These are phyloP conservation scores for Melanchra persicariae DNA, from an alignment of 2,888 invertebrate genomes.

Conservation along the genomic window DNA sequence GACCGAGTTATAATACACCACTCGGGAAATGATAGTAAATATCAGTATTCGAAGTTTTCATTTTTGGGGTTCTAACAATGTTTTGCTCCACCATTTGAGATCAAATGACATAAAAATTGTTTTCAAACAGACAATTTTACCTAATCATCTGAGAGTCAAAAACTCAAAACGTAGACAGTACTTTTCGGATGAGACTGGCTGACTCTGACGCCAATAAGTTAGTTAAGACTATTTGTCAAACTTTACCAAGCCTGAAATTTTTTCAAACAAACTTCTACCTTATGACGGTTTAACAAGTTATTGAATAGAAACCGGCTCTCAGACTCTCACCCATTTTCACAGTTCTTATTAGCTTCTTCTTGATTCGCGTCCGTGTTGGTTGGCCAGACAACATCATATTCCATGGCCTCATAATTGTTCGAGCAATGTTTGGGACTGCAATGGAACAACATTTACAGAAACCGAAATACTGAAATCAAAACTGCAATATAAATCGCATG, in stretches of 20 bases:
- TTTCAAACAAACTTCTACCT: too few species aligned
- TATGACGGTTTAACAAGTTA: neutral
- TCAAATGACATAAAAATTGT: too few species aligned
- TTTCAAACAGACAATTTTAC: neutral
- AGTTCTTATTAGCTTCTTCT: neutral
- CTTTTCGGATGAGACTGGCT: too few species aligned
- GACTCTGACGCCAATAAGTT: too few species aligned
- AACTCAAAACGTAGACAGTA: too few species aligned
- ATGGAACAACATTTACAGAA: neutral
- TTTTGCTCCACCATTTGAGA: too few species aligned
- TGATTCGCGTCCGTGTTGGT: neutral
- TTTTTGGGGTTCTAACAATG: too few species aligned
- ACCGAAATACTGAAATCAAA: neutral
- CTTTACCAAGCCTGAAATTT: neutral
- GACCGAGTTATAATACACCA: neutral
- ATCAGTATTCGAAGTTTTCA: neutral
- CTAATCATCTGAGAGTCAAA: too few species aligned
- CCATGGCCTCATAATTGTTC: conserved; percentile 14
- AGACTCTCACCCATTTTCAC: conserved; percentile 13
- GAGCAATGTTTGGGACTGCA: conserved; percentile 24
- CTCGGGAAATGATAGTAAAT: neutral
- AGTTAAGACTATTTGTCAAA: neutral
- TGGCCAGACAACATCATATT: conserved; percentile 26
- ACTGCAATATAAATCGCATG: too few species aligned
- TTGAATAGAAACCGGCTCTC: neutral